A percentile compares a stretch with the other conserved stretches of the same genome.
These are phyloP conservation scores for Leucoraja erinaceus DNA, from an alignment of 2,113 vertebrate genomes.

Conservation along the genomic window DNA sequence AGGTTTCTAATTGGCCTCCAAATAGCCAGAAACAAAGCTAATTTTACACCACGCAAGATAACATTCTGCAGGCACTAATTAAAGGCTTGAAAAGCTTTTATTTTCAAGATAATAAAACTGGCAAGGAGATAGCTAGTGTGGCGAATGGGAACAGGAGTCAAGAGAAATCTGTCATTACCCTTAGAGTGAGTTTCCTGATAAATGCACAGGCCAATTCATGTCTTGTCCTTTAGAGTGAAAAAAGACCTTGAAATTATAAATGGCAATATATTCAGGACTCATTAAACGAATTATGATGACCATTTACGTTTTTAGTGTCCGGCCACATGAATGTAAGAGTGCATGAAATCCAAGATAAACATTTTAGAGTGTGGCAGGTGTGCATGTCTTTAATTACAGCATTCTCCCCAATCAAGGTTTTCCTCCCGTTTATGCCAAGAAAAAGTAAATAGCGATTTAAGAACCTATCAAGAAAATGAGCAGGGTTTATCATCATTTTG, in stretches of 20 bases:
- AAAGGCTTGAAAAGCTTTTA: slow-evolving; percentile 46
- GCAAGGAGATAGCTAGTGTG: slow-evolving; percentile 19
- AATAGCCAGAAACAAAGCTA: slow-evolving; percentile 45
- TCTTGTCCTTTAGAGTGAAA: slow-evolving; percentile 50
- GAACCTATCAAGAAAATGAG: not conserved
- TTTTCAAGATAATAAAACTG: slow-evolving; percentile 37
- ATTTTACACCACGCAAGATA: slow-evolving; percentile 47
- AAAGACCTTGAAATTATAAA: slow-evolving; percentile 62
- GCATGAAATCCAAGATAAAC: not conserved
- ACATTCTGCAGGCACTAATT: slow-evolving; percentile 45
- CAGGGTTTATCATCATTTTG: not conserved
- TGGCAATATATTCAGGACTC: slow-evolving; percentile 53
- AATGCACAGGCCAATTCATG: slow-evolving; percentile 59
- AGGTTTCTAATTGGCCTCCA: slow-evolving; percentile 45
- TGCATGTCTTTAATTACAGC: not conserved
- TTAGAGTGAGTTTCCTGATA: slow-evolving; percentile 58
- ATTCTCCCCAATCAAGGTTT: not conserved
- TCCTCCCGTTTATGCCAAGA: not conserved
- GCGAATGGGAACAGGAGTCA: not conserved
- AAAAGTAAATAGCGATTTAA: not conserved
- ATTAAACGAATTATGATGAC: slow-evolving; percentile 55
- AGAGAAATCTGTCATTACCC: slow-evolving; percentile 51
- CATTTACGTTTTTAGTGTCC: slow-evolving; percentile 32
- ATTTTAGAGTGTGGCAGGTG: not conserved
- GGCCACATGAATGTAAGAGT: not conserved